Base-by-base conservation (phyloP, 2,888 invertebrate genomes). In the Disparrhopalites patrizii region DNA sequence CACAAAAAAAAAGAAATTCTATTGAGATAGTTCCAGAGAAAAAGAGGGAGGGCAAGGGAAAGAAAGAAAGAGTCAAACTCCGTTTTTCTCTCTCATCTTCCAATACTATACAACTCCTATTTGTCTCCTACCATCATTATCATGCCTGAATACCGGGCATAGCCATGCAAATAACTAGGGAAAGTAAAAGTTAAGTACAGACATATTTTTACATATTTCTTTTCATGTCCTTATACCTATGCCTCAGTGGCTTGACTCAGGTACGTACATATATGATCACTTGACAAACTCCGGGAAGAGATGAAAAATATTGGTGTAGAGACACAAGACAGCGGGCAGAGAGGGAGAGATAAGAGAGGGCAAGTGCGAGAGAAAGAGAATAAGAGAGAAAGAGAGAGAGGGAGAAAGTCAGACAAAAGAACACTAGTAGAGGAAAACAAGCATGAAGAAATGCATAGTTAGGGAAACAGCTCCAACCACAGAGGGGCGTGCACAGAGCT, bases 1-100 rank as follows among this genome's bases (percentile, higher is more conserved):
- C n/a, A n/a, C n/a, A n/a, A n/a, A n/a, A n/a, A n/a, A n/a, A n/a
- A n/a, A n/a, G n/a, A 40, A 43, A 58, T 47, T 58, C 43, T 43
- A 40, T 58, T 58, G 58, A 58, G 58, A 58, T 47, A 47, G 58
- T n/a, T n/a, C n/a, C n/a, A n/a, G n/a, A n/a, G n/a, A n/a, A n/a
- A n/a, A n/a, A 30, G 25, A 10, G 30, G 1, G 30, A 30, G 54
- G 28, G 13, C 25, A 52, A 10, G 54, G 54, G 54, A 54, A 31
- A 31, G 54, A 54, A 18, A 47, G 30, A 20, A 30, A 30, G 15
- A 20, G 8, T 54, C 47, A n/a, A 54, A 52, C 10, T 52, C 28
- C 15, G 10, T 31, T 54, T 18, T 47, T 47, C 18, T 40, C 40
- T 10, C 40, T 40, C 20, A 18, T 20, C 13, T 18, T 10, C 13